These are phyloP conservation scores for Micromussa lordhowensis DNA, from an alignment of 92 coral and sea anemone genomes.

Conservation along the genomic window DNA sequence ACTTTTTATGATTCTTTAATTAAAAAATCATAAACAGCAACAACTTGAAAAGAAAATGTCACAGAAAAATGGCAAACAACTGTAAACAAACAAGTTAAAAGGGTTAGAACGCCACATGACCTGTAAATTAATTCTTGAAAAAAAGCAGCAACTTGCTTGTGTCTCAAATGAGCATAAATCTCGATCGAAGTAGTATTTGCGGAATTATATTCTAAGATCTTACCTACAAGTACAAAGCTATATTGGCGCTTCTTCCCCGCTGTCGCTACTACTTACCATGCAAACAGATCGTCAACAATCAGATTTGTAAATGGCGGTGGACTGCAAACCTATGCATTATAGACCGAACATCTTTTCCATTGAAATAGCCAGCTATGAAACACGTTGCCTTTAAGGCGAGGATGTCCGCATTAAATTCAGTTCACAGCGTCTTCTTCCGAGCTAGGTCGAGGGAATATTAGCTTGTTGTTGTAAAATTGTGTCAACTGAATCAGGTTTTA, in stretches of 20 bases:
- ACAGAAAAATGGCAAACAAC: not conserved
- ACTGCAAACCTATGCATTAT: not conserved
- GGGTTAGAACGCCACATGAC: not conserved
- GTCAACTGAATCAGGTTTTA: not conserved
- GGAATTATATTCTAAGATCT: not conserved
- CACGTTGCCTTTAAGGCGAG: not conserved
- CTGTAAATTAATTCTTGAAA: not conserved
- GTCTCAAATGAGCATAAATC: not conserved
- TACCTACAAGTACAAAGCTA: not conserved
- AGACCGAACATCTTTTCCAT: not conserved
- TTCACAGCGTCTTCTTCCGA: not conserved
- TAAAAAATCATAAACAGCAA: not conserved
- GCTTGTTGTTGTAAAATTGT: not conserved
- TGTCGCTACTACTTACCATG: not conserved
- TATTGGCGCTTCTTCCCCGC: too few species aligned
- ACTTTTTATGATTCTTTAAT: not conserved
- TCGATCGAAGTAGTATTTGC: not conserved
- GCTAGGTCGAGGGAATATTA: not conserved
- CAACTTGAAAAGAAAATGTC: not conserved
- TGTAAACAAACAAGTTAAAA: not conserved
- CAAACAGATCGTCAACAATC: not conserved
- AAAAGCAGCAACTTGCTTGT: not conserved
- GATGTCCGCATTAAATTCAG: not conserved
- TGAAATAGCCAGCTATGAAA: not conserved
- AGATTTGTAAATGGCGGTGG: slow-evolving; percentile 1